A percentile compares a stretch with the other conserved stretches of the same genome.
Evolutionary conservation across 1,140 invertebrate genomes (phyloP).

Genomic region (Colletes gigas): DNA sequence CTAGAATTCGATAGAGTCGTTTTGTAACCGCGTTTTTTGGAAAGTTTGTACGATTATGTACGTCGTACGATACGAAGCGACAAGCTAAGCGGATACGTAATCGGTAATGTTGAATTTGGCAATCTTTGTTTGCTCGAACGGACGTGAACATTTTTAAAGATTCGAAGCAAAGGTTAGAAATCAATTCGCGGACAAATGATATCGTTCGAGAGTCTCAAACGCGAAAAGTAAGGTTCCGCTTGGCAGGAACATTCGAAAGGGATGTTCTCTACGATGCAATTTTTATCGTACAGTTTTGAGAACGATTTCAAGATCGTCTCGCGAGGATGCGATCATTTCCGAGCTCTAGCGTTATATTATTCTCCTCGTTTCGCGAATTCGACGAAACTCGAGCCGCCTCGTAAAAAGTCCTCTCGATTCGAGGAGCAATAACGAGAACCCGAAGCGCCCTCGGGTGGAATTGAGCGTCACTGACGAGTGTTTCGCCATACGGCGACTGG

Average conservation of each 20-base stretch:
- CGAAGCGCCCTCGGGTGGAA: neutral
- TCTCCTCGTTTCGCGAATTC: constrained; percentile 13
- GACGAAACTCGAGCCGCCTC: neutral
- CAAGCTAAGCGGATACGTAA: neutral
- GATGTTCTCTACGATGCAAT: neutral
- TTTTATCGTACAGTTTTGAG: constrained; percentile 2
- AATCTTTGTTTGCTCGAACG: neutral
- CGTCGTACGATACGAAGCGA: neutral
- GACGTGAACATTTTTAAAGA: neutral
- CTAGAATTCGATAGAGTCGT: constrained; percentile 34
- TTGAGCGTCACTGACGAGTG: constrained; percentile 51
- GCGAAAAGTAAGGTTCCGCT: too few species aligned
- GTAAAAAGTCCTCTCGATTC: constrained; percentile 3
- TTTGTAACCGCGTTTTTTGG: constrained; percentile 23
- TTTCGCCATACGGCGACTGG: constrained; percentile 47
- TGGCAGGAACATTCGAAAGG: too few species aligned
- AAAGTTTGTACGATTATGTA: neutral
- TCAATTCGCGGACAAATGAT: too few species aligned
- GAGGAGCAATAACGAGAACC: neutral
- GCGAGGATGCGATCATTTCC: constrained; percentile 3
- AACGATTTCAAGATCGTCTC: too few species aligned
- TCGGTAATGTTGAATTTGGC: neutral
- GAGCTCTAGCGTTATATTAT: neutral
- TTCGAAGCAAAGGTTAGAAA: too few species aligned
- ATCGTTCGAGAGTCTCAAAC: too few species aligned